A percentile compares a stretch with the other conserved stretches of the same genome.
These are phyloP conservation scores for Agriopis aurantiaria DNA, from an alignment of 2,888 invertebrate genomes.

Conservation along the genomic window DNA sequence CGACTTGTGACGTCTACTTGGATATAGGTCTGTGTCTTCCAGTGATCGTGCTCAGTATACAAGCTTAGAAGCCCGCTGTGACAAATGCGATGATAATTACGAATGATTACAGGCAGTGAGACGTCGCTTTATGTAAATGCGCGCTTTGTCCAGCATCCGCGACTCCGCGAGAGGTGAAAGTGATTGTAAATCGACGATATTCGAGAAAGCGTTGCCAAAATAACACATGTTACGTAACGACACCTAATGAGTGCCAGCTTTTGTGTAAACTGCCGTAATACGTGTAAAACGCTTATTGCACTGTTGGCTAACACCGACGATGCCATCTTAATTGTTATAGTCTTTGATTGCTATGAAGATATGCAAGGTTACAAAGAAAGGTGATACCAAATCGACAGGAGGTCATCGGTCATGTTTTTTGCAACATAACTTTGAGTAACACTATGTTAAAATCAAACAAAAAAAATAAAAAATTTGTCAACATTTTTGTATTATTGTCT, in stretches of 20 bases:
- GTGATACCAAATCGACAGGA: no score
- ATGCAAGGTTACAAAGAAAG: no score
- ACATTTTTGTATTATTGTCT: no score
- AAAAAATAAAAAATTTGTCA: no score
- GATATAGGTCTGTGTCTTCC: no score
- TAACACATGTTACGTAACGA: slow-evolving; percentile 13
- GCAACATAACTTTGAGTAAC: no score
- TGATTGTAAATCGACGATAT: slow-evolving; percentile 10
- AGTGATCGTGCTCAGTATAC: no score
- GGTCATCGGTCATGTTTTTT: no score
- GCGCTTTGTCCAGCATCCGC: slow-evolving; percentile 15
- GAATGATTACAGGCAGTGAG: neutral
- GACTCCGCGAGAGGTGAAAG: slow-evolving; percentile 7
- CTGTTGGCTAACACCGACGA: neutral
- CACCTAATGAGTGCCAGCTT: slow-evolving; percentile 5
- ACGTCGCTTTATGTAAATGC: slow-evolving; percentile 8
- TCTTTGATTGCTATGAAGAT: no score
- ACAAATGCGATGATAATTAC: slow-evolving; percentile 6
- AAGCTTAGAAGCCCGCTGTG: neutral
- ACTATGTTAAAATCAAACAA: no score
- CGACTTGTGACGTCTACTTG: no score
- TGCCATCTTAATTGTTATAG: neutral
- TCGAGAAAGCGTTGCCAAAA: slow-evolving; percentile 18
- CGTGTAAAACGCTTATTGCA: neutral
- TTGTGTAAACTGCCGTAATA: slow-evolving; percentile 15